A percentile compares a stretch with the other conserved stretches of the same genome.
Conservation (phyloP, 2,888 invertebrate species). For the Parnassius smintheus region DNA sequence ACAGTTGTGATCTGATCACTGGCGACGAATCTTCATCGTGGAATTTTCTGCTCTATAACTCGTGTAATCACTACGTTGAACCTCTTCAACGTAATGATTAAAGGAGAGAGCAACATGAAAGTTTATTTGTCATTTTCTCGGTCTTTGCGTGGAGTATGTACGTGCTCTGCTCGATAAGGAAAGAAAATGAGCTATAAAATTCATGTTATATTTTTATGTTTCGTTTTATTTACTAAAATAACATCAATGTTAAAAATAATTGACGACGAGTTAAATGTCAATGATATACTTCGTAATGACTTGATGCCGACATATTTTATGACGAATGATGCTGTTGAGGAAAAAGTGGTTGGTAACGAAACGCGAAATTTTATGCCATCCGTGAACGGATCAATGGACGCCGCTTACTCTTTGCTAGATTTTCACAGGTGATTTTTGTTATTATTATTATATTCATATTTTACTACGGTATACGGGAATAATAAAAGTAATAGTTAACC, state of each 20-base stretch:
- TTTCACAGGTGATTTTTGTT: conserved; percentile 83
- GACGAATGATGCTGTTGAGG: conserved; percentile 54
- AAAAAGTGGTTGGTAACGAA: conserved; percentile 33
- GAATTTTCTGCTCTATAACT: conserved; percentile 72
- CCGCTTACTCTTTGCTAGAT: conserved; percentile 83
- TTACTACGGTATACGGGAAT: neutral
- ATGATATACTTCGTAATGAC: conserved; percentile 86
- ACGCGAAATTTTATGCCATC: conserved; percentile 40
- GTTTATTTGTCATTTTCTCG: conserved; percentile 15
- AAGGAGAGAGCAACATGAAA: conserved; percentile 24
- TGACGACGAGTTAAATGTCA: conserved; percentile 74
- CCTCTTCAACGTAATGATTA: too few species aligned
- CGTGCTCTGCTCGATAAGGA: neutral
- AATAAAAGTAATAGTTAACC: too few species aligned
- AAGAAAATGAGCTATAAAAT: conserved; percentile 21
- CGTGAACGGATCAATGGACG: conserved; percentile 81
- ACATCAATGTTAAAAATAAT: conserved; percentile 40
- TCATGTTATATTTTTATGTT: conserved; percentile 29
- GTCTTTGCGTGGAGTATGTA: neutral
- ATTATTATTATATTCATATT: conserved; percentile 14
- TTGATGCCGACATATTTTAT: conserved; percentile 85
- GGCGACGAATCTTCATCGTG: conserved; percentile 46
- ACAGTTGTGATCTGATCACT: conserved; percentile 46
- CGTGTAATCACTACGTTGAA: conserved; percentile 54
- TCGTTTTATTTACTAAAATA: conserved; percentile 4